Evolutionary conservation across 2,113 vertebrate species (phyloP), one percentile per base, ranked within the genome.

Genomic region (Clinocottus analis): DNA sequence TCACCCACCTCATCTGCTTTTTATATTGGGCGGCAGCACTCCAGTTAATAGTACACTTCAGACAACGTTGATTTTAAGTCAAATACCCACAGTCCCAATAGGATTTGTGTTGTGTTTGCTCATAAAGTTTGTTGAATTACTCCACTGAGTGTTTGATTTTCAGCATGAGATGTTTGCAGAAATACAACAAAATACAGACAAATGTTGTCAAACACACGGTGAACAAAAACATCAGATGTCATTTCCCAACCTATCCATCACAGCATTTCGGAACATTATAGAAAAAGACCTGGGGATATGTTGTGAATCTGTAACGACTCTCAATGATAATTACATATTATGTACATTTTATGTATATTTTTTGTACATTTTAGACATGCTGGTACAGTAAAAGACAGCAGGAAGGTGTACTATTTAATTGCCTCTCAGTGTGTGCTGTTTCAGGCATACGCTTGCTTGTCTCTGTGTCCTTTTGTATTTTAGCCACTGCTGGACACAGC

Each of bases 401-500:
- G n/a, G n/a, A n/a, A n/a, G n/a, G n/a, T n/a, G n/a, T n/a, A n/a
- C n/a, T n/a, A n/a, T n/a, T 60, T 43, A 17, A 23, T 53, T 58
- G 27, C 51, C 19, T 62, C 23, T 62, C 6, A 77, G n/a, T n/a
- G 12, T 74, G 43, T 11, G n/a, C 37, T 23, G 37, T 47, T 25
- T 79, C 29, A 13, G 58, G 49, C 45, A 73, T 63, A 37, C 74
- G 61, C 56, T 64, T 37, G 4, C 51, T 53, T 76, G n/a, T n/a
- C n/a, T n/a, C n/a, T n/a, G n/a, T n/a, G n/a, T n/a, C n/a, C n/a
- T n/a, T n/a, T 71, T 85, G 77, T 53, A 60, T 79, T 83, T 84
- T 31, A 75, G 39, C 56, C 73, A 27, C 61, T 68, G 58, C 73
- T 68, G 70, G 82, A 85, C 85, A 82, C 37, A 72, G n/a, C 73